These are phyloP conservation scores for Pyrrhosoma nymphula DNA, from an alignment of 2,888 invertebrate species.

Conservation along the genomic window DNA sequence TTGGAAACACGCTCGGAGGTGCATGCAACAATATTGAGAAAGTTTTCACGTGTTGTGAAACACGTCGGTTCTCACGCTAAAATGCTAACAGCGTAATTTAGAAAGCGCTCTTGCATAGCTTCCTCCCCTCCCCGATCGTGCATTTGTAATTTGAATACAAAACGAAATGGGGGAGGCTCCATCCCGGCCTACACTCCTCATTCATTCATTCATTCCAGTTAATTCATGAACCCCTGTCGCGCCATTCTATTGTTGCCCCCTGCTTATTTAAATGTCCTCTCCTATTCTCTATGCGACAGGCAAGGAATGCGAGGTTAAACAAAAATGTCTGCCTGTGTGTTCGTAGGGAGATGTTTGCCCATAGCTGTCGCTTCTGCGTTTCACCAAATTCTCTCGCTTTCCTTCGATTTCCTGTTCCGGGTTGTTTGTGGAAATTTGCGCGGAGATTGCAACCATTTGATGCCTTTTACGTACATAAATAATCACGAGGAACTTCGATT, in stretches of 20 bases:
- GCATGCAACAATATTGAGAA: conserved; percentile 65
- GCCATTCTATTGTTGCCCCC: background rate
- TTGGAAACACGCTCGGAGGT: conserved; percentile 52
- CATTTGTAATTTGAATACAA: conserved; percentile 55
- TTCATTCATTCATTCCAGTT: conserved; percentile 31
- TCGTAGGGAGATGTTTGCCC: background rate
- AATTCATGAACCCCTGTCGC: conserved; percentile 18
- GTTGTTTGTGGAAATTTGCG: background rate
- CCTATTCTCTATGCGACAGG: background rate
- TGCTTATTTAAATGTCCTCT: conserved; percentile 13
- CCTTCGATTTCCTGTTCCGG: background rate
- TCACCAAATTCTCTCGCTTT: background rate
- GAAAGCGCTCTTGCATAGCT: conserved; percentile 59
- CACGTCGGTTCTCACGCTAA: conserved; percentile 63
- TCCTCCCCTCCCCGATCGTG: conserved; percentile 37
- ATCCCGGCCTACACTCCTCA: background rate
- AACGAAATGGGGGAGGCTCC: background rate
- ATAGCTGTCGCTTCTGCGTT: background rate
- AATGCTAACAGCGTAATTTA: conserved; percentile 64
- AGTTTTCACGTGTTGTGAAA: conserved; percentile 66
- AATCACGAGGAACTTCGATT: no score
- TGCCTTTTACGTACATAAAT: background rate
- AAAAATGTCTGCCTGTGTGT: background rate
- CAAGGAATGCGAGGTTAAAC: background rate
- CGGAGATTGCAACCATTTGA: background rate